Evolutionary conservation across 2,113 vertebrate species (phyloP).

Genomic region (Reinhardtius hippoglossoides): DNA sequence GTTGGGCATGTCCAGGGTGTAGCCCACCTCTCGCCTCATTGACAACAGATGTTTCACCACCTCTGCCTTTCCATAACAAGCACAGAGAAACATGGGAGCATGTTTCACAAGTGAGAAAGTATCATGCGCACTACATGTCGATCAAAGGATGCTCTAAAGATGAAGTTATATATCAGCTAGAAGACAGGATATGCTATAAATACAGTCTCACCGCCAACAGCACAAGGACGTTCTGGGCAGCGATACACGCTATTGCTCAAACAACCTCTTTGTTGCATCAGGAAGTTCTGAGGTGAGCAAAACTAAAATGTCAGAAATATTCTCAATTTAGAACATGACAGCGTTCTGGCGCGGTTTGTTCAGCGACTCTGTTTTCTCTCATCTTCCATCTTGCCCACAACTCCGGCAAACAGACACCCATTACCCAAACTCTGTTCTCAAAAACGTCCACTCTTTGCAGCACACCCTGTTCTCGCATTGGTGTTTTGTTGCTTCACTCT

Average conservation of each 20-base stretch:
- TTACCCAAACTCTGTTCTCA: background rate
- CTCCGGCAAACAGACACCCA: background rate
- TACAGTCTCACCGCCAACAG: conserved; percentile 13
- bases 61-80: no score
- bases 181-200: conserved; percentile 5
- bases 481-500: background rate
- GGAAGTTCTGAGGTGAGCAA: conserved; percentile 17
- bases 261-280: conserved; percentile 54
- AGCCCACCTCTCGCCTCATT: no score
- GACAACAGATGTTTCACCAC: no score
- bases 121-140: no score
- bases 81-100: no score
- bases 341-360: background rate
- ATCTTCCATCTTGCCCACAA: conserved; percentile 3
- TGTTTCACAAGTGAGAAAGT: no score
- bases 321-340: conserved; percentile 28
- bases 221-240: background rate
- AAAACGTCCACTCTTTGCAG: background rate
- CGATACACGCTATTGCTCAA: conserved; percentile 48
- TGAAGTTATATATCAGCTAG: background rate
- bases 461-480: background rate
- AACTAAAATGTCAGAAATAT: conserved; percentile 39
- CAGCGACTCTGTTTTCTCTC: background rate
- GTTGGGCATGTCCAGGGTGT: no score
- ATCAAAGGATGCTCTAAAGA: background rate